A percentile compares a stretch with the other conserved stretches of the same genome.
Evolutionary conservation across 2,113 vertebrate species (phyloP).

Genomic region (Oryzias celebensis): DNA sequence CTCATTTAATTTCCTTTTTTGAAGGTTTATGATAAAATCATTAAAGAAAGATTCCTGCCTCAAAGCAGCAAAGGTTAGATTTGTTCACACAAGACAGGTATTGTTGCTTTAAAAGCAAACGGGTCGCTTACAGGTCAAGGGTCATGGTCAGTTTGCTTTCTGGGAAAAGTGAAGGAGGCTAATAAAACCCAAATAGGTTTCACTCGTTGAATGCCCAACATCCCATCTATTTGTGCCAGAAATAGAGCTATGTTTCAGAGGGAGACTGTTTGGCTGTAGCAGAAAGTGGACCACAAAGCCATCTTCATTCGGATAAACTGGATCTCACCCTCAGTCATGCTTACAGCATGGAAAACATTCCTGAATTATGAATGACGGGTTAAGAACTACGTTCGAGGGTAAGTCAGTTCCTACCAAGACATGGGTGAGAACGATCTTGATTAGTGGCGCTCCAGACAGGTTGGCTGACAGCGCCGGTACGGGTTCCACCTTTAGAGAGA

Average conservation of each 20-base stretch:
- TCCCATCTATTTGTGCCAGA: conserved; percentile 34
- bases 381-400: not conserved
- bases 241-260: conserved; percentile 51
- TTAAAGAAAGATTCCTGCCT: conserved; percentile 68
- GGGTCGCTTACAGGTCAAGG: conserved; percentile 51
- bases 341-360: conserved; percentile 21
- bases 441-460: conserved; percentile 84
- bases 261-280: conserved; percentile 1
- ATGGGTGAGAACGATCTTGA: conserved; percentile 86
- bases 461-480: conserved; percentile 80
- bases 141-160: conserved; percentile 67
- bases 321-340: conserved; percentile 23
- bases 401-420: conserved; percentile 80
- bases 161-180: conserved; percentile 53
- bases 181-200: conserved; percentile 65
- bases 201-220: conserved; percentile 44
- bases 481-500: conserved; percentile 90
- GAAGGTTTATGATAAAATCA: conserved; percentile 58
- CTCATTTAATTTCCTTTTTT: conserved; percentile 57
- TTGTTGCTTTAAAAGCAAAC: conserved; percentile 67
- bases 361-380: conserved; percentile 12
- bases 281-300: conserved; percentile 3
- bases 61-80: conserved; percentile 54
- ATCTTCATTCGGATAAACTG: conserved; percentile 50
- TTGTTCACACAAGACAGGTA: conserved; percentile 70